Evolutionary conservation across 1,140 invertebrate species (phyloP), one percentile per base, ranked within the genome.

Genomic region (Trypoxylus dichotomus): DNA sequence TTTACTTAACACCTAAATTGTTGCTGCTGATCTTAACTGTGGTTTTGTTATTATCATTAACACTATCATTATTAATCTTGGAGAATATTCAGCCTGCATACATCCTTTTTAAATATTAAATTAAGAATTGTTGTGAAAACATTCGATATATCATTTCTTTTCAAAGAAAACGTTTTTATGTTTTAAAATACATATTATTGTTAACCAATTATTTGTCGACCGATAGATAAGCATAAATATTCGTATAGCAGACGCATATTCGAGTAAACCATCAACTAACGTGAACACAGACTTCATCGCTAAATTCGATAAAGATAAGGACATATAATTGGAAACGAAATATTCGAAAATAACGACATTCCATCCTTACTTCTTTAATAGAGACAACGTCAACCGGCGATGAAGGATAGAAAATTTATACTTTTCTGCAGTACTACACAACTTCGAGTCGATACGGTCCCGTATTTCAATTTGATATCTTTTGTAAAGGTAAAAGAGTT

Each of bases 401-500:
- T 13, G 60, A 68, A 24, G 24, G 60, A 68, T 13, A 68, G 60
- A 27, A 10, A 13, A 29, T 68, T 27, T 29, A 21, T 68, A 24
- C 60, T 15, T 15, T 68, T 24, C 27, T 68, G 24, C 15, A 68
- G 47, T 1, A 47, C 11, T 68, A 27, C 60, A 27, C 21, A 68
- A 24, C 15, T 27, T 24, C 60, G 25, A 68, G 19, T 13, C 13
- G 60, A 68, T 24, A 68, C 27, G 5, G 25, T 68, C 60, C 60
- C 60, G 60, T 68, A 68, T 68, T 68, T 68, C 60, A 68, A 68
- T 68, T 68, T 68, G 25, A 68, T 68, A 29, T 68, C 47, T 68
- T 68, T 68, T 68, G 60, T 68, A 27, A 24, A 27, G 27, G 27
- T 68, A 68, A 68, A 68, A 68, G 24, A 24, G 60, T 68, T 68